A percentile compares a stretch with the other conserved stretches of the same genome.
These are phyloP conservation scores for Caenorhabditis inopinata DNA, from an alignment of 1,140 invertebrate species.

Conservation along the genomic window DNA sequence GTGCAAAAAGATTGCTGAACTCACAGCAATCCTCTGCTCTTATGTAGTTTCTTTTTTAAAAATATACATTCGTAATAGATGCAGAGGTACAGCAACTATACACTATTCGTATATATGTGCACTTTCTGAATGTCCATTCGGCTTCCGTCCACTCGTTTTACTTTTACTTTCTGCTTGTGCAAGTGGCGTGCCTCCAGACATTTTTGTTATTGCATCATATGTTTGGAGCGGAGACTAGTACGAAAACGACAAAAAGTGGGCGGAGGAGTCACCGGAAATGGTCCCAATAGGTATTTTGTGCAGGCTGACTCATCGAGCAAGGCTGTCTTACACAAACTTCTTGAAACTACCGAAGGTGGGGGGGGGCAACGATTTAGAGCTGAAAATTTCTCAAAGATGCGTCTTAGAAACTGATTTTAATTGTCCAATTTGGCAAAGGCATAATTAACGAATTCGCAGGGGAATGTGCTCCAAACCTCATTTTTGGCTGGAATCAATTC, in stretches of 20 bases:
- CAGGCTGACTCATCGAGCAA: conserved; percentile 3
- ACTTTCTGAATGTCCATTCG: conserved; percentile 32
- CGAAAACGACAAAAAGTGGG: neutral
- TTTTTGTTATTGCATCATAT: conserved; percentile 29
- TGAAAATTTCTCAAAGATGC: too few species aligned
- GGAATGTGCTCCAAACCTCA: too few species aligned
- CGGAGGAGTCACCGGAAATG: conserved; percentile 21
- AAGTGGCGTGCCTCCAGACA: neutral
- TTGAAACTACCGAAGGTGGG: too few species aligned
- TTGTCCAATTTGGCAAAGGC: too few species aligned
- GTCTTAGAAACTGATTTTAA: too few species aligned
- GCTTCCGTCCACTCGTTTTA: conserved; percentile 26
- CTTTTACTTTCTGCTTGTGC: neutral
- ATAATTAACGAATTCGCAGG: too few species aligned
- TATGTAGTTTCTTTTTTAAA: too few species aligned
- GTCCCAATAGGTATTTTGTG: conserved; percentile 18
- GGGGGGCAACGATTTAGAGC: neutral
- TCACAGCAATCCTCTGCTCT: neutral
- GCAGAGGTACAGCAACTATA: conserved; percentile 18
- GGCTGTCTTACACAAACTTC: neutral
- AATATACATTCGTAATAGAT: neutral
- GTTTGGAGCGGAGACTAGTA: conserved; percentile 9
- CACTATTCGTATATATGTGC: conserved; percentile 31
- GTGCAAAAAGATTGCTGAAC: neutral
- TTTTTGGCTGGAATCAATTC: too few species aligned